phyloP scores from a whole-genome alignment of 2,888 invertebrate species.

The Orthonevra nobilis region DNA sequence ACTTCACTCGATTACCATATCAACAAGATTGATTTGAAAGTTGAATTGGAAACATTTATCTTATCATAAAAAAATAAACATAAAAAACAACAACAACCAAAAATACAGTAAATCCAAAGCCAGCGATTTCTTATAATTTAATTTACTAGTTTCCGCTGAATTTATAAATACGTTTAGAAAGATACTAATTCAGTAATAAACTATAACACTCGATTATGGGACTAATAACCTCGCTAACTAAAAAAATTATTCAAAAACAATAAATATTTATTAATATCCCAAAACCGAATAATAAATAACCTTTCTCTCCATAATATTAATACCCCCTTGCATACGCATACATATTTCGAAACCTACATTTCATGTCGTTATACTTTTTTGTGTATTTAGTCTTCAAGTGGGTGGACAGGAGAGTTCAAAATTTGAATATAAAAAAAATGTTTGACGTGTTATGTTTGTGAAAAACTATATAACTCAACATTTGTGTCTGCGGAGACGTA shows the following conservation, averaged over 20 bases:
- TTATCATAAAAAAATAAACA: no score
- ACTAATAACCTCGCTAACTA: background rate
- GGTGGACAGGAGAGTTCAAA: slow-evolving; percentile 12
- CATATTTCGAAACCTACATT: no score
- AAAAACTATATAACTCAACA: background rate
- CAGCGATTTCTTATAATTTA: no score
- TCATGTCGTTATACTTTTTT: background rate
- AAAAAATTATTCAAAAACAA: background rate
- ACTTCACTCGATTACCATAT: no score
- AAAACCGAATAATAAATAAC: background rate
- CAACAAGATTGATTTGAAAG: no score
- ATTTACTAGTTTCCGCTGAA: no score
- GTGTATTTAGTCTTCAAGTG: slow-evolving; percentile 2
- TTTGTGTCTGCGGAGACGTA: background rate
- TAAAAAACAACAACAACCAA: no score
- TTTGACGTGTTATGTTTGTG: background rate
- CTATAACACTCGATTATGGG: background rate
- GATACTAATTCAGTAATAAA: background rate
- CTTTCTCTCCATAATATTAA: background rate
- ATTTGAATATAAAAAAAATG: slow-evolving; percentile 21
- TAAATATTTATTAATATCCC: background rate
- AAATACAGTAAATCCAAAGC: no score
- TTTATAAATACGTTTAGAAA: no score
- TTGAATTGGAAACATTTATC: no score
- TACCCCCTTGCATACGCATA: no score